Conservation (phyloP, 2,888 invertebrate genomes). For the Odontomyia ornata region DNA sequence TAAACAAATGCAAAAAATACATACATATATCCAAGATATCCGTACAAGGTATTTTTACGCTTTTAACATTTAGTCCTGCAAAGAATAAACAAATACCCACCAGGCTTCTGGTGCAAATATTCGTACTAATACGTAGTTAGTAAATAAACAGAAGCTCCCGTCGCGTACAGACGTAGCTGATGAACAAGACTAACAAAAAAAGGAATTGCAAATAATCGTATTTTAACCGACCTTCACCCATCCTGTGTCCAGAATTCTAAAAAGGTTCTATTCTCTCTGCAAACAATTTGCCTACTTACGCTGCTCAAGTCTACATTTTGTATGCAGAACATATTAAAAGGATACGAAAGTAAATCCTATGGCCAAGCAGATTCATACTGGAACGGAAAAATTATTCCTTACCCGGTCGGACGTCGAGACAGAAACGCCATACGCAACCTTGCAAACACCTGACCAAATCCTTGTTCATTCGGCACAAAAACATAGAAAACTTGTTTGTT, state of each 20-base stretch:
- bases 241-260: neutral
- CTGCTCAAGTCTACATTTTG: neutral
- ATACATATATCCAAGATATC: too few species aligned
- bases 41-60: too few species aligned
- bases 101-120: too few species aligned
- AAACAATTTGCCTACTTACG: constrained; percentile 8
- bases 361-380: neutral
- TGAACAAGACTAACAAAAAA: neutral
- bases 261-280: neutral
- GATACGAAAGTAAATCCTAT: neutral
- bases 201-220: neutral
- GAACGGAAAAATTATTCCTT: constrained; percentile 26
- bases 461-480: neutral
- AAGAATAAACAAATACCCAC: too few species aligned
- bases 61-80: too few species aligned
- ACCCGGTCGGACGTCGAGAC: neutral
- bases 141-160: too few species aligned
- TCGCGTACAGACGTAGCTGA: neutral
- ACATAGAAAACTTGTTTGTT: constrained; percentile 5
- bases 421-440: neutral
- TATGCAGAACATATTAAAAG: constrained; percentile 8
- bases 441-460: neutral
- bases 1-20: too few species aligned
- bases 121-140: too few species aligned
- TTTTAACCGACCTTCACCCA: neutral